A percentile compares a stretch with the other conserved stretches of the same genome.
phyloP scores from a whole-genome alignment of 2,888 invertebrate genomes.

The Chaetogeoica ovagalla region DNA sequence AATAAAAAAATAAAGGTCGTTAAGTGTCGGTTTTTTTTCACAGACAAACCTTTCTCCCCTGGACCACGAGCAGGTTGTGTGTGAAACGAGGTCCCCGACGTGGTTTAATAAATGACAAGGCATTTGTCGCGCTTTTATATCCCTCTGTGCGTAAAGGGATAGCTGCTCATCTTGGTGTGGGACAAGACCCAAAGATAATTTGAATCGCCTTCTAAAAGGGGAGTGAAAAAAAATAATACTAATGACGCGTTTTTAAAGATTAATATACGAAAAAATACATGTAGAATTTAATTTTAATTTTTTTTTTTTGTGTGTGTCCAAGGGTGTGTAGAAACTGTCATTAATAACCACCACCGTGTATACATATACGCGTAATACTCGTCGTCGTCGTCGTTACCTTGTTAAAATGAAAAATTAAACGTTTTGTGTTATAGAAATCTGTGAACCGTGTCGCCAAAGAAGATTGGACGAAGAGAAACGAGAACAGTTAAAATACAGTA shows the following conservation, averaged over 20 bases:
- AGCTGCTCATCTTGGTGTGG: slow-evolving; percentile 43
- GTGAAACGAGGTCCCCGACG: slow-evolving; percentile 42
- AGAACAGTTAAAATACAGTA: slow-evolving; percentile 57
- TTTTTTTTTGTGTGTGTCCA: slow-evolving; percentile 13
- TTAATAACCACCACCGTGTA: slow-evolving; percentile 29
- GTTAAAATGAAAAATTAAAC: slow-evolving; percentile 35
- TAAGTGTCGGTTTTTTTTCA: slow-evolving; percentile 46
- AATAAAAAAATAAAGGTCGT: too few species aligned
- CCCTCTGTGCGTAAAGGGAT: slow-evolving; percentile 37
- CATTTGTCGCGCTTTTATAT: slow-evolving; percentile 51
- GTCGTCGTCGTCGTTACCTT: slow-evolving; percentile 35
- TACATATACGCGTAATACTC: not conserved
- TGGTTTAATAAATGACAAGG: slow-evolving; percentile 52
- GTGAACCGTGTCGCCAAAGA: slow-evolving; percentile 56
- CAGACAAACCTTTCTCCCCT: slow-evolving; percentile 45
- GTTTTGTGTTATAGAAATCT: slow-evolving; percentile 56
- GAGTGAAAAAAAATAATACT: slow-evolving; percentile 50
- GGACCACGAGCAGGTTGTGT: slow-evolving; percentile 42
- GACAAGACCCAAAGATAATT: slow-evolving; percentile 49
- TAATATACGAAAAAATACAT: slow-evolving; percentile 47
- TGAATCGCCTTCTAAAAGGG: slow-evolving; percentile 32
- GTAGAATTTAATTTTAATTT: slow-evolving; percentile 37
- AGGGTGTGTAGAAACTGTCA: slow-evolving; percentile 36
- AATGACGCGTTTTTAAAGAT: slow-evolving; percentile 51
- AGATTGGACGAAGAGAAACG: slow-evolving; percentile 56